A percentile compares a stretch with the other conserved stretches of the same genome.
These are phyloP conservation scores for Salminus brasiliensis DNA, from an alignment of 2,113 vertebrate species.

Conservation along the genomic window DNA sequence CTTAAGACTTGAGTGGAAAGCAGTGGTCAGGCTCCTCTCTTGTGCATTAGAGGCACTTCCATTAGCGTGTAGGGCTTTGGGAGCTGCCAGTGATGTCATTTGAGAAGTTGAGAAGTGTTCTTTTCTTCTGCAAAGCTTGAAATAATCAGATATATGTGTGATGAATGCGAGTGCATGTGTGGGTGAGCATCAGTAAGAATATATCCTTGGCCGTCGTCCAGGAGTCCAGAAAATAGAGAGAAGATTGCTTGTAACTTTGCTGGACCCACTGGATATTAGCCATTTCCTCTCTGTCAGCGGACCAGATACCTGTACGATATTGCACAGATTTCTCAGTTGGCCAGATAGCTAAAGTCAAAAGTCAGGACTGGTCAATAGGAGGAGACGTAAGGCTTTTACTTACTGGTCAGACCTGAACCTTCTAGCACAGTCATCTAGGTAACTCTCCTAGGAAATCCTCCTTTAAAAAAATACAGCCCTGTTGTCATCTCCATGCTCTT, in stretches of 20 bases:
- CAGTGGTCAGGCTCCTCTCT: constrained; percentile 24
- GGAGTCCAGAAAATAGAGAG: too few relatives aligned
- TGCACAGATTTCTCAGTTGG: background rate
- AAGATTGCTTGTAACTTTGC: too few relatives aligned
- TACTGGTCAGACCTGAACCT: background rate
- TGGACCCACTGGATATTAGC: background rate
- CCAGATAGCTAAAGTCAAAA: background rate
- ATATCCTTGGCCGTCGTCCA: too few relatives aligned
- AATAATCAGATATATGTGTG: background rate
- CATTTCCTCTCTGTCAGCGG: background rate
- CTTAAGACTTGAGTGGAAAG: constrained; percentile 25
- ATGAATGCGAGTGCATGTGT: background rate
- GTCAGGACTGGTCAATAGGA: background rate
- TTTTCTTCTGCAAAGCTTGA: background rate
- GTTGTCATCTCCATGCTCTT: background rate
- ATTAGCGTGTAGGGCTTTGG: constrained; percentile 17
- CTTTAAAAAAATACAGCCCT: background rate
- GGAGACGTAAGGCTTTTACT: background rate
- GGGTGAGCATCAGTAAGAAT: too few relatives aligned
- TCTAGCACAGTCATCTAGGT: too few relatives aligned
- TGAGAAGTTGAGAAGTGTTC: background rate
- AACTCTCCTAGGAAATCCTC: background rate
- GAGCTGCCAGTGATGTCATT: constrained; percentile 14
- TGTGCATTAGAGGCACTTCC: constrained; percentile 6
- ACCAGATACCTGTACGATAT: background rate